phyloP scores from a whole-genome alignment of 2,888 invertebrate species.

The Priocnemis perturbator region DNA sequence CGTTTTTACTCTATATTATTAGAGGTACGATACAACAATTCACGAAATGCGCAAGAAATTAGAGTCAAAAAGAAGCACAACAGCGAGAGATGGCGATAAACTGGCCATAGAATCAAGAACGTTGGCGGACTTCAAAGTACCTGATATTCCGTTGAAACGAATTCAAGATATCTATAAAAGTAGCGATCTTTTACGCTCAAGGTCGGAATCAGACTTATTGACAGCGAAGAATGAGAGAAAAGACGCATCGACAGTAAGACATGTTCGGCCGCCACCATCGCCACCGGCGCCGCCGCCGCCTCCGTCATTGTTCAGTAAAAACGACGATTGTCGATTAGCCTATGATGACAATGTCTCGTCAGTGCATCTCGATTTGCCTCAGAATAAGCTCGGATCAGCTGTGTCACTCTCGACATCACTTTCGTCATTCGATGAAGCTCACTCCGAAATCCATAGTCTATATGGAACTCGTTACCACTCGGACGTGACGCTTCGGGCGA shows the following conservation, averaged over 20 bases:
- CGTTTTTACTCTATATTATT: conserved; percentile 5
- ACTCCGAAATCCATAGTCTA: too few relatives aligned
- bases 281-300: too few relatives aligned
- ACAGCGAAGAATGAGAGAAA: conserved; percentile 41
- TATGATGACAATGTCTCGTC: too few relatives aligned
- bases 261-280: too few relatives aligned
- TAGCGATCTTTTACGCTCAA: conserved; percentile 67
- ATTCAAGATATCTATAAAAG: conserved; percentile 71
- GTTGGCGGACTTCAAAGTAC: conserved; percentile 70
- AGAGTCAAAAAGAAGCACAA: conserved; percentile 61
- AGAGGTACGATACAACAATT: conserved; percentile 73
- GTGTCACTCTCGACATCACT: too few relatives aligned
- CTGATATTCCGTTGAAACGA: conserved; percentile 71
- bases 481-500: too few relatives aligned
- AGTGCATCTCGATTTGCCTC: too few relatives aligned
- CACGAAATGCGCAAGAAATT: conserved; percentile 72
- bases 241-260: not conserved
- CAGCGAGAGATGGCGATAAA: conserved; percentile 64
- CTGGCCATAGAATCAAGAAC: conserved; percentile 70
- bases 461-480: too few relatives aligned
- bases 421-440: too few relatives aligned
- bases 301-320: too few relatives aligned
- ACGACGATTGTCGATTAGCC: too few relatives aligned
- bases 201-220: conserved; percentile 69
- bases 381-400: too few relatives aligned